Evolutionary conservation across 2,113 vertebrate genomes (phyloP), one percentile per base, ranked within the genome.

Genomic region (Tupaia chinensis): DNA sequence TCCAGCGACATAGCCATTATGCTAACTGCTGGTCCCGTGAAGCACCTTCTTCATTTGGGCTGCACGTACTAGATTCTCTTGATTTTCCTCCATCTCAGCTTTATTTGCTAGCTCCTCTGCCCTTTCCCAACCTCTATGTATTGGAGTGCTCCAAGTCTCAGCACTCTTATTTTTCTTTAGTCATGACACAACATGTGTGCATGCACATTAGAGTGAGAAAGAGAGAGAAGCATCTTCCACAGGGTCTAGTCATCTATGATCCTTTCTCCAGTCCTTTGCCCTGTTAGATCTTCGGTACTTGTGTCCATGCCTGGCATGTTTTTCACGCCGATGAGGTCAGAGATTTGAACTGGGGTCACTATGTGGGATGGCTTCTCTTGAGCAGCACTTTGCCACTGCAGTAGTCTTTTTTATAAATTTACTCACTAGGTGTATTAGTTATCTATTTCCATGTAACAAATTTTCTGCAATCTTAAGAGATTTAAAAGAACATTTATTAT

Each of bases 401-500:
- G 44, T 44, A 44, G 2, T 44, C 44, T 44, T 72, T 79, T 72
- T 74, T 68, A 13, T 74, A 89, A 68, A 76, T 82, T 13, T 25
- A 89, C 4, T 82, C 29, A 14, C 69, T 82, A 94, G n/a, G n/a
- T 68, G 27, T 60, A 63, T 65, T 74, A 22, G 29, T 74, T 58
- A 74, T 66, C 92, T 66, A 88, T 88, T n/a, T 66, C 69, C 69
- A 44, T 66, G 29, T 58, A 58, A 81, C 44, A 81, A 65, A 81
- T 74, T 93, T 58, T 6, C 22, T 68, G 15, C 88, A 88, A 81
- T 88, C 23, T 68, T 66, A 74, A 53, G 2, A 87, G 16, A 44
- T 22, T 87, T 88, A 81, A 87, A 81, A 81, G 29, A 77, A 54
- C 66, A 66, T 73, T 80, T 72, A 80, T 88, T 81, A 80, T 58